Conservation (phyloP, 2,888 invertebrate species). For the Cecidostiba fungosa region DNA sequence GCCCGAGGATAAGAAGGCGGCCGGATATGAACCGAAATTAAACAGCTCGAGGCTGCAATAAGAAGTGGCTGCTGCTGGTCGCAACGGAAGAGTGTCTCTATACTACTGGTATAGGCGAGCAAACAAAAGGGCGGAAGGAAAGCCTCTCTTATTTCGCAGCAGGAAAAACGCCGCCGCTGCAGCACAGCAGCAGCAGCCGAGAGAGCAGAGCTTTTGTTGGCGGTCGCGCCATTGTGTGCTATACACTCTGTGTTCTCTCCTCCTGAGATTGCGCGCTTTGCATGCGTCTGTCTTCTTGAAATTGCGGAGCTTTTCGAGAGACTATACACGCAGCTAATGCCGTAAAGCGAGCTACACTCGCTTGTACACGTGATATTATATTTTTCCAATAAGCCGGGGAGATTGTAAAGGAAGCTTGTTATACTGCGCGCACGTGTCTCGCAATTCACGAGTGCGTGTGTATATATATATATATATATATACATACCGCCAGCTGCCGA, state of each 20-base stretch:
- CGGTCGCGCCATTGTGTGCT: not conserved
- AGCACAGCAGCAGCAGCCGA: no score
- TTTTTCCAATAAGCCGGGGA: not conserved
- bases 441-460: not conserved
- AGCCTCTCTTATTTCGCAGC: conserved; percentile 18
- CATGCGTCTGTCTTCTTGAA: not conserved
- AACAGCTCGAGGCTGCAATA: conserved; percentile 60
- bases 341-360: not conserved
- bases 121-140: conserved; percentile 50
- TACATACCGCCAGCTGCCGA: conserved; percentile 60
- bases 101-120: not conserved
- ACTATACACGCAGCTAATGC: not conserved
- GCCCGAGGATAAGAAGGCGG: conserved; percentile 35
- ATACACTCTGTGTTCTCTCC: no score
- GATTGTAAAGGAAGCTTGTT: not conserved
- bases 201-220: conserved; percentile 17
- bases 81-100: not conserved
- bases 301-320: not conserved
- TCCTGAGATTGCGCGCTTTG: not conserved
- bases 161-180: not conserved
- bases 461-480: not conserved
- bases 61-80: conserved; percentile 53
- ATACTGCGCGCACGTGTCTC: not conserved
- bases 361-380: not conserved
- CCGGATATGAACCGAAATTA: conserved; percentile 55